Base-by-base conservation (phyloP, 2,113 vertebrate species). In the Tautogolabrus adspersus region DNA sequence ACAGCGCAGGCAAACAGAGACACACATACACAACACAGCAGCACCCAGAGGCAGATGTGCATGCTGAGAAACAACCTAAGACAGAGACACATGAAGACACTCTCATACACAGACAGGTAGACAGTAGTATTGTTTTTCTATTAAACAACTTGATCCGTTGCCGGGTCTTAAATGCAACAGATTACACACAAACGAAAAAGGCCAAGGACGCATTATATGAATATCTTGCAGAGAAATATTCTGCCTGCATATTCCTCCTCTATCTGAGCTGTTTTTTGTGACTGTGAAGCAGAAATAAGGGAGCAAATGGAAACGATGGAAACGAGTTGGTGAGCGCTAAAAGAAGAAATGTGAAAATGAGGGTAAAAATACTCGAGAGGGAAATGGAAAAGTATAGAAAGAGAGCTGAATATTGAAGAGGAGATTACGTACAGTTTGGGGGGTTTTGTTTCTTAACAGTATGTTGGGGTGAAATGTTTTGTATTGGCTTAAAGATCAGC, bases 131-230 rank as follows among this genome's bases (percentile, higher is more conserved):
- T 78, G 18, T 72, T 79, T 82, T 77, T 63, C 51, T 70, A 52
- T 57, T 75, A 47, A 81, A 82, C 68, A 75, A 60, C 67, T 75
- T 86, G 81, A 87, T 81, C 62, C 7, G 4, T 40, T n/a, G 52
- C 78, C 63, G 78, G 65, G 77, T 74, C 57, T 86, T 86, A 77
- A 86, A 87, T 76, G 74, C 70, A 73, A 26, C 75, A 58, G 8
- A 57, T 75, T 75, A 56, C 77, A 68, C 58, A 65, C 18, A 22
- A 47, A 11, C 70, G 64, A 72, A 75, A 77, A 83, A 79, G 55
- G 54, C 49, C 66, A 77, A 56, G 9, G 34, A 60, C 69, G 8
- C 51, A 71, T 42, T 10, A 34, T 34, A 40, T 68, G n/a, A 74
- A 58, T 40, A 84, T 64, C 7, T 13, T 60, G 40, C 30, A 21